These are phyloP conservation scores for Drosophila monieri DNA, from an alignment of 2,888 invertebrate species.

Conservation along the genomic window DNA sequence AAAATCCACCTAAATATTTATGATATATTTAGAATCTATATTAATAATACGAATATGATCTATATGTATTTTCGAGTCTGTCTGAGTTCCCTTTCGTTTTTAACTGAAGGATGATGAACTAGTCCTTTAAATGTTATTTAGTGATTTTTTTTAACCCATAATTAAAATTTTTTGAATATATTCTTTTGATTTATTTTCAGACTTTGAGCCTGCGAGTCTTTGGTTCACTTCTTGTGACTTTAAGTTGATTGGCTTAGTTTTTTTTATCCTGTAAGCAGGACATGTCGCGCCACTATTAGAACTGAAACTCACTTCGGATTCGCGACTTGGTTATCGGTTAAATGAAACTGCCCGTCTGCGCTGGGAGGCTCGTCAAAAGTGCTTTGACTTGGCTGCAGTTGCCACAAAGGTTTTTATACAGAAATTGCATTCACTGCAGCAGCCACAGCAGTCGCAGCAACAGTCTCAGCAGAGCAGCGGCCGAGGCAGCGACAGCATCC, in stretches of 20 bases:
- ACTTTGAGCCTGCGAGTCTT: background rate
- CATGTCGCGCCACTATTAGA: constrained; percentile 9
- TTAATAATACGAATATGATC: no score
- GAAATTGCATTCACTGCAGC: constrained; percentile 68
- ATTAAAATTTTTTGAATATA: background rate
- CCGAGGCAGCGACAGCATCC: constrained; percentile 30
- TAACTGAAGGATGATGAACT: no score
- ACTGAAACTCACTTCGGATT: constrained; percentile 59
- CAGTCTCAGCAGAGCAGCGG: constrained; percentile 12
- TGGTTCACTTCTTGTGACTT: background rate
- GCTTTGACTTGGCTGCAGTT: constrained; percentile 73
- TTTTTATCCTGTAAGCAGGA: constrained; percentile 7
- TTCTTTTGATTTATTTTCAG: background rate
- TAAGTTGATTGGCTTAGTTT: background rate
- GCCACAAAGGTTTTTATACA: constrained; percentile 80
- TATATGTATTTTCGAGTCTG: no score
- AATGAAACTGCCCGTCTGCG: constrained; percentile 46
- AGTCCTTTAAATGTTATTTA: no score
- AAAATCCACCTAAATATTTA: no score
- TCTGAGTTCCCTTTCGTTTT: no score
- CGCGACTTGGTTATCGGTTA: constrained; percentile 60
- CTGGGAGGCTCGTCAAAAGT: constrained; percentile 80
- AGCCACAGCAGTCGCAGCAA: constrained; percentile 17
- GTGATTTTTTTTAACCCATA: no score
- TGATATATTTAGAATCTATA: no score